Base-by-base conservation (phyloP, 2,797 vertebrate species). In the Microcaecilia unicolor region DNA sequence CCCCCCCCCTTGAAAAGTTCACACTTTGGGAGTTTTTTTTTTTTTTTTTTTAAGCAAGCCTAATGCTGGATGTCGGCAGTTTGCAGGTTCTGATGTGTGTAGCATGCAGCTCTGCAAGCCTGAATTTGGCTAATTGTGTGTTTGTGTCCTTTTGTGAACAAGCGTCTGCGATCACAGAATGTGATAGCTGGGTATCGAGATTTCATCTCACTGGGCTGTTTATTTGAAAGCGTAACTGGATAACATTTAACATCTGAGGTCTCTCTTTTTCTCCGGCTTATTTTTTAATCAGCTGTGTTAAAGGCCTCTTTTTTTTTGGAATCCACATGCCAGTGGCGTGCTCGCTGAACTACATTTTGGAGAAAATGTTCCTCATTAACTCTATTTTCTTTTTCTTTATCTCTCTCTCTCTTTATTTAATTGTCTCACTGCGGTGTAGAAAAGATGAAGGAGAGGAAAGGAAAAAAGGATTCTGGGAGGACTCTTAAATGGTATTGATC, bases 161-260 rank as follows among this genome's bases (percentile, higher is more conserved):
- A 61, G 52, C 36, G 37, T 48, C 54, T 61, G 37, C 52, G 58
- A 55, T 57, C 15, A 18, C 21, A 39, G 40, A 66, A 55, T 33
- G 28, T 30, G 48, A 58, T 59, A 57, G 31, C 41, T 14, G 10
- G 15, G 19, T 54, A 59, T 46, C 54, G 54, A 54, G 56, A 54
- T 41, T 57, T 59, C 35, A 36, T 66, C 49, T 75, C 51, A 67
- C 28, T 63, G 51, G 56, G 61, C 39, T 78, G 62, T 66, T 69
- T 69, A 62, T 67, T 66, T 55, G 50, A n/a, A 60, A 54, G 46
- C 47, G 59, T 68, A 73, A 79, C 61, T 74, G 69, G 61, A 70
- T 74, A 76, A 75, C 56, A 29, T 54, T 67, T 60, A 74, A 62
- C 67, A 75, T 70, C 65, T 68, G 74, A 78, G 31, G 22, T 37